These are phyloP conservation scores for Heliornis fulica DNA, from an alignment of 2,113 vertebrate species.

Conservation along the genomic window DNA sequence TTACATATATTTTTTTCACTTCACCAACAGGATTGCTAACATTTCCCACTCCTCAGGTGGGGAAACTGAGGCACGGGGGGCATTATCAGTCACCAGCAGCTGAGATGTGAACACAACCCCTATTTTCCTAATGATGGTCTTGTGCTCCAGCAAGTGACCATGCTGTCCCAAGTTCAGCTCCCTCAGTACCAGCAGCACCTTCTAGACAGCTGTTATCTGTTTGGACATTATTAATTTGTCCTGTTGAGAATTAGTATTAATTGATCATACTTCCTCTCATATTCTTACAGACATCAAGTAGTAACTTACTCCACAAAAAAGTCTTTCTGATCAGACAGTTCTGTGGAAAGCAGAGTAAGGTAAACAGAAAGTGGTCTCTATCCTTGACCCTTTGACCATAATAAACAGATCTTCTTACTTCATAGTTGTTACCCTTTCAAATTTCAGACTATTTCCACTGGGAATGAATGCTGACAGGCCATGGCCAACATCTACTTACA, in stretches of 20 bases:
- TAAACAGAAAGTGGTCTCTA: neutral
- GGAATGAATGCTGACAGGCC: neutral
- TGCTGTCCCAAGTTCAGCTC: accelerated
- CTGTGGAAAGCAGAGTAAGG: neutral
- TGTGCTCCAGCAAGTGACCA: neutral
- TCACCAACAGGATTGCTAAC: neutral
- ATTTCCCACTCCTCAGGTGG: neutral
- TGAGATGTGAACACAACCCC: neutral
- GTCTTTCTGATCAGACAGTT: neutral
- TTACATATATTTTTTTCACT: neutral
- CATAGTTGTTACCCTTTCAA: neutral
- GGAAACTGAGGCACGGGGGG: neutral
- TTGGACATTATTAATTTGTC: neutral
- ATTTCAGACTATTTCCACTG: neutral
- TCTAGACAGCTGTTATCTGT: neutral
- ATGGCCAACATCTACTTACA: neutral
- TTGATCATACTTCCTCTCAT: neutral
- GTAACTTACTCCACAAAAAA: neutral
- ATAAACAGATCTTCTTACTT: neutral
- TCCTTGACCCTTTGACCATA: neutral
- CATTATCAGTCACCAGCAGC: neutral
- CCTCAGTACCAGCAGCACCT: neutral
- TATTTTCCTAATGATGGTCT: neutral
- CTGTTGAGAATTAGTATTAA: neutral
- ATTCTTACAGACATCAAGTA: neutral